Conservation (phyloP, 2,113 vertebrate species). For the Osmerus mordax region DNA sequence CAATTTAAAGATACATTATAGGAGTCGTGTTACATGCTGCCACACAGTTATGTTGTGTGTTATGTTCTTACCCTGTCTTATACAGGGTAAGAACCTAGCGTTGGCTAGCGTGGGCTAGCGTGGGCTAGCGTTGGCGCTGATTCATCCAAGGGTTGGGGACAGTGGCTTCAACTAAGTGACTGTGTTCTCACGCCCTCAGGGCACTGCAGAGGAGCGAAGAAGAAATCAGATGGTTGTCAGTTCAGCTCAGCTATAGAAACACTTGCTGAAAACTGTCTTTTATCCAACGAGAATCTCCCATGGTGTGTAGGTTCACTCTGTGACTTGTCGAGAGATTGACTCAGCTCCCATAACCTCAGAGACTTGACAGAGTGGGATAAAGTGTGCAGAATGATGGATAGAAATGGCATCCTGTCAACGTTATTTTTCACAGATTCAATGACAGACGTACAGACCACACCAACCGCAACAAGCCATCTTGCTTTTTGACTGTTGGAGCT, state of each 20-base stretch:
- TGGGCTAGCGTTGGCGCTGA: no score
- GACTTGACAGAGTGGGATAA: background rate
- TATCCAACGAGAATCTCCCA: background rate
- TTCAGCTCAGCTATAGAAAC: background rate
- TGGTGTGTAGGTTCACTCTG: background rate
- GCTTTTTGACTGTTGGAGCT: no score
- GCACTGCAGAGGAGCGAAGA: background rate
- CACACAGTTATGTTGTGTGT: no score
- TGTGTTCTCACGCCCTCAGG: no score
- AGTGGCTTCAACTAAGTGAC: no score
- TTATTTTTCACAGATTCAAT: background rate
- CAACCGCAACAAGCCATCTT: no score
- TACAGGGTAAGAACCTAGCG: background rate
- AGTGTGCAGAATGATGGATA: background rate
- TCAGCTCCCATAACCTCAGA: background rate
- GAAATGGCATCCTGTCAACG: background rate
- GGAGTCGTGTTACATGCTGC: no score
- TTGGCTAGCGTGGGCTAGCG: no score
- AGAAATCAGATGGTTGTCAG: conserved; percentile 2
- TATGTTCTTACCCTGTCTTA: background rate
- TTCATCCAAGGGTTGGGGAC: background rate
- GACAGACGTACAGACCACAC: background rate
- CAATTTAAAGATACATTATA: no score
- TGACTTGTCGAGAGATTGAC: background rate
- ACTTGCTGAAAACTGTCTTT: background rate